Conservation (phyloP, 37 sponge, comb jelly and placozoan species). For the Aplysina aerophoba region DNA sequence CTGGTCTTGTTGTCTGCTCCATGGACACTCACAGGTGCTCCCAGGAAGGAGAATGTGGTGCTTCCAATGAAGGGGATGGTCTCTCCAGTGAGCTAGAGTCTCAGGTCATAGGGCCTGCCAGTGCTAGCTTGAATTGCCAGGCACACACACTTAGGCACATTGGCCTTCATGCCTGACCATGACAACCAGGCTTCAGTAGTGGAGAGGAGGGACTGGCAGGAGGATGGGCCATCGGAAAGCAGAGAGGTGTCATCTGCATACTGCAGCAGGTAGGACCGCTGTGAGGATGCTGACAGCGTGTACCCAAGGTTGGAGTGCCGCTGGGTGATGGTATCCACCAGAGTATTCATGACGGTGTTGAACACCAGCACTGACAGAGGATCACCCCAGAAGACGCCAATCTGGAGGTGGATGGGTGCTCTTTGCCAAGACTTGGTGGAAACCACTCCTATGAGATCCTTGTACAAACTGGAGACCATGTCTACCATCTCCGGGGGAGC, state of each 20-base stretch:
- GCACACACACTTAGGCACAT: constrained; percentile 31
- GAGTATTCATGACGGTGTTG: constrained; percentile 43
- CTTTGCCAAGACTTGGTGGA: constrained; percentile 22
- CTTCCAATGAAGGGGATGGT: constrained; percentile 37
- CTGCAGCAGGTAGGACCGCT: constrained; percentile 26
- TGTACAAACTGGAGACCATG: constrained; percentile 6
- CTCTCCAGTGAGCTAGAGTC: constrained; percentile 4
- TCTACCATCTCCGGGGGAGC: constrained; percentile 14
- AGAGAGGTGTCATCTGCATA: constrained; percentile 41
- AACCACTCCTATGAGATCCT: constrained; percentile 7
- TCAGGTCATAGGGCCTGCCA: constrained; percentile 32
- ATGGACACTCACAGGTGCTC: background rate
- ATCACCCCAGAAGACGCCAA: constrained; percentile 47
- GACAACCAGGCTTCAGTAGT: constrained; percentile 13
- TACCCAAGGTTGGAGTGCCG: background rate
- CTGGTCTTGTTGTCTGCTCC: background rate
- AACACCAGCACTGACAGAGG: constrained; percentile 52
- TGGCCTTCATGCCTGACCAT: constrained; percentile 44
- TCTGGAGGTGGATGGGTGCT: constrained; percentile 15
- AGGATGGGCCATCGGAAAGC: constrained; percentile 28
- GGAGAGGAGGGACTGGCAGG: constrained; percentile 28
- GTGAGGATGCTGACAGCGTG: background rate
- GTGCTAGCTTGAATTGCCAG: constrained; percentile 31
- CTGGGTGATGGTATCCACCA: constrained; percentile 42
- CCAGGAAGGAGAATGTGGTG: constrained; percentile 18